Conservation (phyloP, 2,797 vertebrate species). For the Gadopsis bispinosus region DNA sequence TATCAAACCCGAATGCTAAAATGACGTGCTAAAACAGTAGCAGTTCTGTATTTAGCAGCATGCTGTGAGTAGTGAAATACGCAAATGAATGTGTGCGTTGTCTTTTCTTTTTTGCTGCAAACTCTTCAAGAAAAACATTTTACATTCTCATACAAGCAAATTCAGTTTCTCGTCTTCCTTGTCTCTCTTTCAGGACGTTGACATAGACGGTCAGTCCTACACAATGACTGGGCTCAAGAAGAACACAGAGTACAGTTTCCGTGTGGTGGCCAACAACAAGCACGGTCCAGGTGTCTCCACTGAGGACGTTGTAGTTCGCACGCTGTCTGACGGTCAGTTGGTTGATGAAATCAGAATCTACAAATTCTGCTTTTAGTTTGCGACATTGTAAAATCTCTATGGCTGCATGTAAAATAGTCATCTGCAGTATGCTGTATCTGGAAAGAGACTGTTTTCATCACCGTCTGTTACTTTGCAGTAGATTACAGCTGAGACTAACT, state of each 20-base stretch:
- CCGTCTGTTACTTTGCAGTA: background rate
- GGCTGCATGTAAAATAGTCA: too few species aligned
- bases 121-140: background rate
- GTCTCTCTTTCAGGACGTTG: conserved; percentile 87
- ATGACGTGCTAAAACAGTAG: background rate
- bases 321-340: conserved; percentile 92
- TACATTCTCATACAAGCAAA: background rate
- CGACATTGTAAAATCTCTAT: background rate
- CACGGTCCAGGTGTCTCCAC: conserved; percentile 97
- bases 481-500: background rate
- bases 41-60: conserved; percentile 1
- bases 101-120: background rate
- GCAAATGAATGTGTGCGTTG: background rate
- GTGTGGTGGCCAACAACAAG: conserved; percentile 97
- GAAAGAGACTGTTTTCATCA: background rate
- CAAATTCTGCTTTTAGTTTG: too few species aligned
- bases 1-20: background rate
- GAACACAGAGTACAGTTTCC: conserved; percentile 94
- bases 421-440: background rate
- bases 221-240: conserved; percentile 92
- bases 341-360: background rate
- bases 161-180: background rate
- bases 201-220: conserved; percentile 88
- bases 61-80: conserved; percentile 12
- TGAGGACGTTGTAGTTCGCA: conserved; percentile 89